A percentile compares a stretch with the other conserved stretches of the same genome.
Conservation (phyloP, 2,888 invertebrate genomes). For the Heliconius cydno region DNA sequence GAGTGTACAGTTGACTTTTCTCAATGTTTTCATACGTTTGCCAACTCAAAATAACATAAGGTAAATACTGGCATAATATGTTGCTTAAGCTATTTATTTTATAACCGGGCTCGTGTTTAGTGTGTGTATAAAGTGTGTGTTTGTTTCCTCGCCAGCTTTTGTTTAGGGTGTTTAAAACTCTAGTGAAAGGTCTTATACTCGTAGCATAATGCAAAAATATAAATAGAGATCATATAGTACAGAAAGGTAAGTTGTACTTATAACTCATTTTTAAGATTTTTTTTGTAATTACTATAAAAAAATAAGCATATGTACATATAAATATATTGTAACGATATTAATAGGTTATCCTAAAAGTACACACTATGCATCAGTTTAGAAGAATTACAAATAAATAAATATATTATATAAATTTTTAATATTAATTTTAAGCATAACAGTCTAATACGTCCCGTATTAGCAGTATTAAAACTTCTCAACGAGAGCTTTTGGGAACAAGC, state of each 20-base stretch:
- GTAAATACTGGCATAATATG: conserved; percentile 41
- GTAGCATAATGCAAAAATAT: neutral
- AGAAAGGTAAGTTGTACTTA: neutral
- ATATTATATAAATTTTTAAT: neutral
- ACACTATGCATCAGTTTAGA: too few species aligned
- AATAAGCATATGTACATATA: neutral
- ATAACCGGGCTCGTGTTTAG: conserved; percentile 9
- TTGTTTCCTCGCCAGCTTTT: neutral
- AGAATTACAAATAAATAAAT: too few species aligned
- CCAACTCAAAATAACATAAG: conserved; percentile 33
- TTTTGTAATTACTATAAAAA: too few species aligned
- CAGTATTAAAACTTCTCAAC: neutral
- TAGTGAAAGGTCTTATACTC: neutral
- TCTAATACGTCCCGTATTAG: neutral
- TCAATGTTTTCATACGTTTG: conserved; percentile 34
- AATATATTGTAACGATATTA: neutral
- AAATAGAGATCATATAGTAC: neutral
- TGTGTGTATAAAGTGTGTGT: neutral
- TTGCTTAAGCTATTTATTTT: conserved; percentile 34
- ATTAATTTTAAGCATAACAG: neutral
- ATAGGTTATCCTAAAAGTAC: neutral
- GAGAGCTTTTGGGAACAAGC: neutral
- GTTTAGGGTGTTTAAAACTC: conserved; percentile 12
- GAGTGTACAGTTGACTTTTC: conserved; percentile 40
- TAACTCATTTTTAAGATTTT: too few species aligned